These are phyloP conservation scores for Oreochromis aureus DNA, from an alignment of 2,113 vertebrate genomes.

Conservation along the genomic window DNA sequence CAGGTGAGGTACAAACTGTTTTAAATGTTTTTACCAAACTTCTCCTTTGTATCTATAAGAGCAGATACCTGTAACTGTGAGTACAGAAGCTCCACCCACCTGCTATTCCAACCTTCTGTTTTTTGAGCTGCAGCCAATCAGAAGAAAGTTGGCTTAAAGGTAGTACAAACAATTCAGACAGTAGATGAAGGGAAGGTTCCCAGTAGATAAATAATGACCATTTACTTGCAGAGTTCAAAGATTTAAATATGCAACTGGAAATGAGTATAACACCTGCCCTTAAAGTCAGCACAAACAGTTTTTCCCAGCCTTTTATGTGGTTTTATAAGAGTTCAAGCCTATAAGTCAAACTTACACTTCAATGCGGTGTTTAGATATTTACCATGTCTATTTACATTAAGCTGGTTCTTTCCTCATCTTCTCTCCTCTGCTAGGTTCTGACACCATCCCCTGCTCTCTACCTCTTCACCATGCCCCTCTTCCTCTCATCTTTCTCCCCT, in stretches of 20 bases:
- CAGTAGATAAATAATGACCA: background rate
- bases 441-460: slow-evolving; percentile 5
- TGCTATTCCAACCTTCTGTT: background rate
- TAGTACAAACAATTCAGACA: background rate
- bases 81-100: background rate
- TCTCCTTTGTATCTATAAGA: background rate
- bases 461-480: background rate
- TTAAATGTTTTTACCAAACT: background rate
- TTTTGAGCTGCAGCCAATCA: background rate
- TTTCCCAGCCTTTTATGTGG: background rate
- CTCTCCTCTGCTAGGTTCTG: background rate
- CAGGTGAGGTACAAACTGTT: background rate
- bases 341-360: background rate
- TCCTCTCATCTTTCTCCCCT: slow-evolving; percentile 17
- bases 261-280: background rate
- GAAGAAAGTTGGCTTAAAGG: background rate
- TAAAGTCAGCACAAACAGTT: background rate
- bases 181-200: background rate
- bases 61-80: background rate
- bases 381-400: background rate
- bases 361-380: background rate
- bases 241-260: background rate
- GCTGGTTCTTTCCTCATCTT: background rate
- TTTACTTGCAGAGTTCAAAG: background rate
- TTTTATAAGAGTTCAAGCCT: background rate